Base-by-base conservation (phyloP, 2,888 invertebrate species). In the Bursaphelenchus okinawaensis region DNA sequence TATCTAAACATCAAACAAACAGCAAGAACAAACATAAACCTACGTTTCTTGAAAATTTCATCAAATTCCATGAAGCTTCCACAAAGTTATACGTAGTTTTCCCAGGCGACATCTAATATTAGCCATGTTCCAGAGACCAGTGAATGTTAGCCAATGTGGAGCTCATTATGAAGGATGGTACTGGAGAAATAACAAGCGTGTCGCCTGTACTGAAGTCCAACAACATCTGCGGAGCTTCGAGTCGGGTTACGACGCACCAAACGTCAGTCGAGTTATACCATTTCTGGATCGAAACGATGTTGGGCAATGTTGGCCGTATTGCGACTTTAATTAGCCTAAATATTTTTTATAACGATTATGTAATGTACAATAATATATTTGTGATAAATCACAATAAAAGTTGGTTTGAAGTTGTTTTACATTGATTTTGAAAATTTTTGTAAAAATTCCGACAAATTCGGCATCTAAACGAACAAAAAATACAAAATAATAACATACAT, bases 271-370 rank as follows among this genome's bases (percentile, higher is more conserved):
- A 40, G 75, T 64, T 26, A 66, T 75, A 12, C 70, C 70, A 22
- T 63, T 74, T 8, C 73, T 75, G 1, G 61, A 74, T 54, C 68
- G 76, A 0, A 22, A 58, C 0, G 78, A 76, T 55, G 68, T 76
- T 24, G 78, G 73, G 12, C 55, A 67, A 0, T 78, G 78, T 56
- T 78, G 64, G 55, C 78, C 78, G 8, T 58, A 67, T 20, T 78
- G 78, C 56, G 76, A 78, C 28, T 40, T 40, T 3, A 40, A 40
- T 40, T 40, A n/a, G n/a, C n/a, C n/a, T n/a, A n/a, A n/a, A n/a
- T n/a, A n/a, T n/a, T n/a, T n/a, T n/a, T n/a, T n/a, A n/a, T n/a
- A n/a, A n/a, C n/a, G n/a, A n/a, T n/a, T n/a, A n/a, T n/a, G n/a
- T n/a, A n/a, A n/a, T n/a, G n/a, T n/a, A n/a, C n/a, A n/a, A n/a